Conservation (phyloP, 2,888 invertebrate species). For the Ctena decussata region DNA sequence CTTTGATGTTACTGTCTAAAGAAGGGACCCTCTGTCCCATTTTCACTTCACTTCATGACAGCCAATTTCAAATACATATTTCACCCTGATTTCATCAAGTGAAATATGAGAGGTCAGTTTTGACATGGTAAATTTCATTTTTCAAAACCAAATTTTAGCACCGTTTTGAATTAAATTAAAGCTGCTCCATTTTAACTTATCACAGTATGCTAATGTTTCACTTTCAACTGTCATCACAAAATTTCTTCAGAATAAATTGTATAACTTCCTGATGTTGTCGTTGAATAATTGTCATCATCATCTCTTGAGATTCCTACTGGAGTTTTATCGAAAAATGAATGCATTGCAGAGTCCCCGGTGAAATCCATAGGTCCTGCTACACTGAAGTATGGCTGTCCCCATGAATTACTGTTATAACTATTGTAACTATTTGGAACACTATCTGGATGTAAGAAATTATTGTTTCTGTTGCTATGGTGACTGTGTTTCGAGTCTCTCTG, state of each 20-base stretch:
- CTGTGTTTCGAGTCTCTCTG: conserved; percentile 40
- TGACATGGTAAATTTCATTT: background rate
- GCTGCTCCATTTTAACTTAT: background rate
- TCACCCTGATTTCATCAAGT: background rate
- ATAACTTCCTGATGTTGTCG: conserved; percentile 66
- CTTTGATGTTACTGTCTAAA: background rate
- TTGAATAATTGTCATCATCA: conserved; percentile 64
- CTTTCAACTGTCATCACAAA: conserved; percentile 36
- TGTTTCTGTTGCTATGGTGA: conserved; percentile 17
- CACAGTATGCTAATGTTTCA: background rate
- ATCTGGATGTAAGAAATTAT: conserved; percentile 31
- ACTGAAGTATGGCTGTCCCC: conserved; percentile 55
- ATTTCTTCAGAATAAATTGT: conserved; percentile 65
- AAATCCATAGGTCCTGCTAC: conserved; percentile 54
- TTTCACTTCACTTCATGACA: background rate
- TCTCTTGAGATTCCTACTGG: conserved; percentile 38
- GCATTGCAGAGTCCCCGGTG: conserved; percentile 61
- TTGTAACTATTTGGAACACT: conserved; percentile 40
- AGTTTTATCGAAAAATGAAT: conserved; percentile 66
- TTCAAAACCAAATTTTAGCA: background rate
- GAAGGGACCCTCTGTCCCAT: background rate
- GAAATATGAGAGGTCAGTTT: background rate
- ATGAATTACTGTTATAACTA: conserved; percentile 36
- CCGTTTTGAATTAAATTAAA: background rate
- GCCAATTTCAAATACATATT: background rate